Base-by-base conservation (phyloP, 2,888 invertebrate genomes). In the Scelioninae gen. 1 region DNA sequence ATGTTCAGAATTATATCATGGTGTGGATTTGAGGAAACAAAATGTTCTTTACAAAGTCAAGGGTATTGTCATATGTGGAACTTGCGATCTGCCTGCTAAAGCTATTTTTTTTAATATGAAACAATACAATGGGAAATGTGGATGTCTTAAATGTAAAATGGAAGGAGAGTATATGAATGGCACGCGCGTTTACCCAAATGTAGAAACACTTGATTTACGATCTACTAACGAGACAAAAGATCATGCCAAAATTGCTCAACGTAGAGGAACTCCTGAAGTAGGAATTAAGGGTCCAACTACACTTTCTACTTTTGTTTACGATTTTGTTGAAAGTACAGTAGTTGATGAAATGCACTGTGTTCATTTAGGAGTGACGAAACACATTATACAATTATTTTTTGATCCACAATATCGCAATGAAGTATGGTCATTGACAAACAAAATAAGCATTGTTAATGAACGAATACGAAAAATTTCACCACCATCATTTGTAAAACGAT, bases 81-180 rank as follows among this genome's bases (percentile, higher is more conserved):
- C 83, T 0, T 80, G 77, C n/a, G 83, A 84, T 45, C 55, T 77
- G 43, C 53, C 53, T 8, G 84, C 78, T 2, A 84, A 84, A 58
- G 66, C 78, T 0, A 0, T 8, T 5, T 34, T 62, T 7, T 84
- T 82, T 45, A 56, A 34, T 8, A 34, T 34, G 34, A 34, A 34
- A 8, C 34, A 34, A 34, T 34, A 34, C 29, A 84, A 82, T 47
- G 66, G 66, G 0, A 15, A 15, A 0, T 68, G 31, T 34, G 75
- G 78, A 0, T 82, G 82, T 15, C 32, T 51, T 0, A 68, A 72
- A 43, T 82, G 72, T 49, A 49, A 51, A 55, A 31, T 56, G 2
- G 11, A 43, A 49, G 55, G 56, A 4, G 0, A 29, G 11, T 8
- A 49, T 3, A 31, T 60, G 0, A n/a, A 49, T 7, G 29, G 40